Percentiles rank a stretch among this genome's conserved stretches.
Evolutionary conservation across 2,888 invertebrate species (phyloP).

Genomic region (Agrotis ipsilon): DNA sequence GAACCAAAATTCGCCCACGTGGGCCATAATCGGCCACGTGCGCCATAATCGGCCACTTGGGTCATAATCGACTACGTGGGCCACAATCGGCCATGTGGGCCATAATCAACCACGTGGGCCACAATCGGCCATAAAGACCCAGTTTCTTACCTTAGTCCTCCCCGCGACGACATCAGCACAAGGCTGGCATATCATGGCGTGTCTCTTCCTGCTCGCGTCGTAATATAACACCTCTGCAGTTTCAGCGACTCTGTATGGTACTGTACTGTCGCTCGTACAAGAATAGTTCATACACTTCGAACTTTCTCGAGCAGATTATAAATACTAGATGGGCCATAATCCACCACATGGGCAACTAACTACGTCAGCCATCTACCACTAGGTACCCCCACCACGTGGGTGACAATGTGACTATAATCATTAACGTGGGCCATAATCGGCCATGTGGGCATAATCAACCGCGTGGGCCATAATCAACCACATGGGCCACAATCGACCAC

Average conservation of each 20-base stretch:
- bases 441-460: background rate
- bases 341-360: background rate
- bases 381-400: no score
- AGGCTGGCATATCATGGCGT: slow-evolving; percentile 68
- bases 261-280: slow-evolving; percentile 80
- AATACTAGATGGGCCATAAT: background rate
- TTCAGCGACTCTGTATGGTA: slow-evolving; percentile 78
- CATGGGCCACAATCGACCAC: no score
- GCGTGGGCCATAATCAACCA: background rate
- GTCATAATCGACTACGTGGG: background rate
- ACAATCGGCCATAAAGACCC: background rate
- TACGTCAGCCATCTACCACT: no score
- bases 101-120: background rate
- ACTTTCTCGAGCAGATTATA: slow-evolving; percentile 5
- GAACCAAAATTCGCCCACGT: background rate
- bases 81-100: background rate
- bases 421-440: background rate
- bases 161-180: slow-evolving; percentile 70
- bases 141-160: slow-evolving; percentile 74
- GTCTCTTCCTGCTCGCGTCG: slow-evolving; percentile 73
- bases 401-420: no score
- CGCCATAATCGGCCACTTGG: no score
- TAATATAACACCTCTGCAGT: slow-evolving; percentile 84
- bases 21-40: background rate
- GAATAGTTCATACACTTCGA: slow-evolving; percentile 90